These are phyloP conservation scores for Micropterix aruncella DNA, from an alignment of 2,888 invertebrate species.

Conservation along the genomic window DNA sequence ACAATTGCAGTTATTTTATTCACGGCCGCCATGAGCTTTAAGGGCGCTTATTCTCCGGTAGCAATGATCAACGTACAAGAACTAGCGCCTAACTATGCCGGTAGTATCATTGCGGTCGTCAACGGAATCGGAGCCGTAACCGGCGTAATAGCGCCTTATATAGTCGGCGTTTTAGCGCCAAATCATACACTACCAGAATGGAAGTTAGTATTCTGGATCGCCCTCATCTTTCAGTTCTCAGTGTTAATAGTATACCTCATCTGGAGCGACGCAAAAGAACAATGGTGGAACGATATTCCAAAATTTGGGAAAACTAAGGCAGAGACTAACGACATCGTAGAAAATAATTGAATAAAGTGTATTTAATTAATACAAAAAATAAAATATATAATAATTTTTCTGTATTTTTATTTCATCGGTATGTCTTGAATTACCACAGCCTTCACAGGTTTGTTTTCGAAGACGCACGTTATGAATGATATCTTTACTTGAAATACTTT, in stretches of 20 bases:
- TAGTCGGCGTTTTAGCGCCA: slow-evolving; percentile 50
- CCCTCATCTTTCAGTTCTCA: slow-evolving; percentile 45
- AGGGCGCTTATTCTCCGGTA: slow-evolving; percentile 57
- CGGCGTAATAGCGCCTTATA: slow-evolving; percentile 53
- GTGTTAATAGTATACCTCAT: slow-evolving; percentile 51
- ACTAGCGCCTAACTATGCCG: slow-evolving; percentile 51
- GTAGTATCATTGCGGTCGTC: slow-evolving; percentile 52
- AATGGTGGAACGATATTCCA: slow-evolving; percentile 62
- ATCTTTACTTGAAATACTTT: too few relatives aligned
- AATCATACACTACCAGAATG: slow-evolving; percentile 48
- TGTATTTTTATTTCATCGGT: too few relatives aligned
- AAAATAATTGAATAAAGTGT: too few relatives aligned
- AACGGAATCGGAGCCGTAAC: slow-evolving; percentile 59
- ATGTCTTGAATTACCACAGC: too few relatives aligned
- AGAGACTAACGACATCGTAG: too few relatives aligned
- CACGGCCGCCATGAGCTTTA: slow-evolving; percentile 52
- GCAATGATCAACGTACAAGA: slow-evolving; percentile 56
- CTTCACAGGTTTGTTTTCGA: too few relatives aligned
- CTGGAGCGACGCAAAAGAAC: slow-evolving; percentile 56
- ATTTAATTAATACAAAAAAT: too few relatives aligned
- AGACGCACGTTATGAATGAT: too few relatives aligned
- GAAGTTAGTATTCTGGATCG: slow-evolving; percentile 61
- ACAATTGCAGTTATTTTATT: slow-evolving; percentile 44
- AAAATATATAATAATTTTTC: too few relatives aligned
- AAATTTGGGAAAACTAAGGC: too few relatives aligned